Evolutionary conservation across 2,797 vertebrate genomes (phyloP).

Genomic region (Cryptoprocta ferox): DNA sequence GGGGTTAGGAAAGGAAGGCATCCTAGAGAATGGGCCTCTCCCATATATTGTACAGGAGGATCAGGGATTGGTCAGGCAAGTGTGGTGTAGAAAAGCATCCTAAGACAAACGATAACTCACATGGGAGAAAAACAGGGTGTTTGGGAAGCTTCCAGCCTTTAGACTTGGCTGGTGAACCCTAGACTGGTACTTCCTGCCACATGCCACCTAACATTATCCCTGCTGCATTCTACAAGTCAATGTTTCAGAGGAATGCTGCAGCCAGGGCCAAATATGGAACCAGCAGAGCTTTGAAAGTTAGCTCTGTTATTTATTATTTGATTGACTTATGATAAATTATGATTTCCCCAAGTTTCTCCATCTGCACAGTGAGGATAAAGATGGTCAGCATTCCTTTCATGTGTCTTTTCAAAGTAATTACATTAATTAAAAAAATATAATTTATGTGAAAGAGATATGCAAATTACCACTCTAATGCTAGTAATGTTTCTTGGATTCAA

Average conservation of each 20-base stretch:
- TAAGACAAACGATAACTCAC: not conserved
- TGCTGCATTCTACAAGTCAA: not conserved
- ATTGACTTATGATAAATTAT: not conserved
- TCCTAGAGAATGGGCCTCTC: not conserved
- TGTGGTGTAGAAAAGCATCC: no score
- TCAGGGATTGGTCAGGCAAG: no score
- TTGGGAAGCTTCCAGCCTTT: not conserved
- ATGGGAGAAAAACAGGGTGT: rapidly evolving
- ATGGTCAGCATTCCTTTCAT: not conserved
- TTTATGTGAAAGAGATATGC: not conserved
- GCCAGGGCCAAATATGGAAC: not conserved
- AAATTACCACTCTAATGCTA: not conserved
- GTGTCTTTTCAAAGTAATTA: not conserved
- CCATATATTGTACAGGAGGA: not conserved
- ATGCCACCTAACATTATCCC: not conserved
- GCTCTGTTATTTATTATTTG: not conserved
- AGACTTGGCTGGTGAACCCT: rapidly evolving
- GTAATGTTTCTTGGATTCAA: not conserved
- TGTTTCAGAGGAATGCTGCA: not conserved
- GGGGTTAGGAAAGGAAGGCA: not conserved
- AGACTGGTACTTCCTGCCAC: not conserved
- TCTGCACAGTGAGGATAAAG: not conserved
- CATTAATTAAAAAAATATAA: not conserved
- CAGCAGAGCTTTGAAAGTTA: not conserved
- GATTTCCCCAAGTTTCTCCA: not conserved